Percentiles rank a stretch among this genome's conserved stretches.
These are phyloP conservation scores for Erebia ligea DNA, from an alignment of 2,888 invertebrate genomes.

Conservation along the genomic window DNA sequence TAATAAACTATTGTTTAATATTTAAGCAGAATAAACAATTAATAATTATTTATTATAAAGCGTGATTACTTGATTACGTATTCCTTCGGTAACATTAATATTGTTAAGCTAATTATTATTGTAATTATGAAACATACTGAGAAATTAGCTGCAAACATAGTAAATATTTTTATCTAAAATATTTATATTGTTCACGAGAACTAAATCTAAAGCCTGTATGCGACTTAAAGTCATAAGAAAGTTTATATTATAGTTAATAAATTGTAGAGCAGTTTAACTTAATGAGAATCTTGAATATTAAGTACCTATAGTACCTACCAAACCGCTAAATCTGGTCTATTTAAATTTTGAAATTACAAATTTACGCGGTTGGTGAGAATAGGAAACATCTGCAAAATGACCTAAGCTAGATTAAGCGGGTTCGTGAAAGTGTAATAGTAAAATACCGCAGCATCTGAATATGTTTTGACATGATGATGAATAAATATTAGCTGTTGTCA, in stretches of 20 bases:
- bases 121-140: conserved; percentile 8
- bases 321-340: no score
- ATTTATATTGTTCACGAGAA: not conserved
- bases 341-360: no score
- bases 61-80: conserved; percentile 10
- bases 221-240: conserved; percentile 1
- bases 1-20: conserved; percentile 11
- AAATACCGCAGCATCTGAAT: conserved; percentile 48
- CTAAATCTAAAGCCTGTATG: conserved; percentile 14
- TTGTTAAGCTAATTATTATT: conserved; percentile 9
- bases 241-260: not conserved
- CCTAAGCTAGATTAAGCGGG: no score
- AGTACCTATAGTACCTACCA: not conserved
- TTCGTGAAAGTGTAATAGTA: not conserved
- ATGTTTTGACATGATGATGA: conserved; percentile 45
- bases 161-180: no score
- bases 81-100: conserved; percentile 6
- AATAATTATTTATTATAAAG: conserved; percentile 6
- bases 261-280: not conserved
- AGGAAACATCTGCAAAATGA: no score
- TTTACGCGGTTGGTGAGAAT: no score
- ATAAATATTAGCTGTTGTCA: conserved; percentile 52
- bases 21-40: conserved; percentile 2
- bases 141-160: conserved; percentile 11
- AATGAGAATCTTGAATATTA: not conserved